Conservation (phyloP, 2,888 invertebrate genomes). For the Salpingus planirostris region DNA sequence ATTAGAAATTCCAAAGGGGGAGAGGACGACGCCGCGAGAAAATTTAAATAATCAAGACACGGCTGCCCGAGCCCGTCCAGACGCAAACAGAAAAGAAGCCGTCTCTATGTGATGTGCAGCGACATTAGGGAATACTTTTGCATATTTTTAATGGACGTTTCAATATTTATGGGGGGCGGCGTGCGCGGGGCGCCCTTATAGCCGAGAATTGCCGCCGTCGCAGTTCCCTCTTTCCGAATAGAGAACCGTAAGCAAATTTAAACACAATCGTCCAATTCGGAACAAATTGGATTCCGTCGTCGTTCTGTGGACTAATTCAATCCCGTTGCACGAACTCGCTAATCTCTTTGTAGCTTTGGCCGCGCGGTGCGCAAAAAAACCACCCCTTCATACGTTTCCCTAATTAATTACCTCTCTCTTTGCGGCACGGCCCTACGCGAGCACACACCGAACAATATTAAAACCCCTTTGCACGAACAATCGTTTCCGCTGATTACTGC, state of each 20-base stretch:
- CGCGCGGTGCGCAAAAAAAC: constrained; percentile 17
- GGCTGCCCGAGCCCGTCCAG: constrained; percentile 6
- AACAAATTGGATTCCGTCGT: constrained; percentile 27
- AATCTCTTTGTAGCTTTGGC: constrained; percentile 26
- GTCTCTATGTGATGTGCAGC: constrained; percentile 17
- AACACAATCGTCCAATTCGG: constrained; percentile 33
- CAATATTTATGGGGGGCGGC: constrained; percentile 16
- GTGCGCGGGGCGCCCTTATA: constrained; percentile 1
- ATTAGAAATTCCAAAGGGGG: constrained; percentile 18
- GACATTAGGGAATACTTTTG: constrained; percentile 19
- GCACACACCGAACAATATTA: background rate
- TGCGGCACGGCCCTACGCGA: constrained; percentile 5
- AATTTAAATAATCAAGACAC: constrained; percentile 21
- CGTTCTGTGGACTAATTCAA: constrained; percentile 27
- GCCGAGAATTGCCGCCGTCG: too few species aligned
- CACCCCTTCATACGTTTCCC: constrained; percentile 19
- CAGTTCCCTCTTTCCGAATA: too few species aligned
- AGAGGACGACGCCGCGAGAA: constrained; percentile 14
- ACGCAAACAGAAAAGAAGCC: constrained; percentile 18
- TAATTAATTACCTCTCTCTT: constrained; percentile 22
- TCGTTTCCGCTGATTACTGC: too few species aligned
- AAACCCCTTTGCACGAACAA: too few species aligned
- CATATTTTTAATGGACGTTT: constrained; percentile 21
- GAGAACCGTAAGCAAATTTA: constrained; percentile 32
- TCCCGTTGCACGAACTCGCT: constrained; percentile 25